Conservation (phyloP, 2,797 vertebrate species). For the Fringilla coelebs region DNA sequence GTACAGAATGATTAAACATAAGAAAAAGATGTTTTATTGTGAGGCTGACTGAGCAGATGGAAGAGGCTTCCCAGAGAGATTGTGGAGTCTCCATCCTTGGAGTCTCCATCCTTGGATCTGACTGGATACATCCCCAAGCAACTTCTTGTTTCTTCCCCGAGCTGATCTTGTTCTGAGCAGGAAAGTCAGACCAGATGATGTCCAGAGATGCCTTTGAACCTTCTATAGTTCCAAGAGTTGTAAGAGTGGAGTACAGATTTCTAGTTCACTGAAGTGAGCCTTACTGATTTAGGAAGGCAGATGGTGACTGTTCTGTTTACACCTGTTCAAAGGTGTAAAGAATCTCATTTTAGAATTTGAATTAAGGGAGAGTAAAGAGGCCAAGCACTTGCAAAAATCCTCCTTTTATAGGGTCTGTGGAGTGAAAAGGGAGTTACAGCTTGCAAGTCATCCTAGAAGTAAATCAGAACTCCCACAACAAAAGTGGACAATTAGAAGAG, state of each 20-base stretch:
- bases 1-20: neutral
- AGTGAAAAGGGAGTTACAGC: neutral
- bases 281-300: slow-evolving; percentile 29
- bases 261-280: slow-evolving; percentile 20
- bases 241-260: neutral
- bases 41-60: neutral
- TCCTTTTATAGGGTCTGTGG: slow-evolving; percentile 8
- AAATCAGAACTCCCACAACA: neutral
- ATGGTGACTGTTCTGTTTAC: slow-evolving; percentile 8
- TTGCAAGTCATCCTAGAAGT: neutral
- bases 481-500: neutral
- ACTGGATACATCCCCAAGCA: neutral
- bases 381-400: neutral
- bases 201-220: neutral
- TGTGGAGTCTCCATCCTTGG: neutral
- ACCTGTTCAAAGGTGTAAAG: slow-evolving; percentile 34
- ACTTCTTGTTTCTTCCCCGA: neutral
- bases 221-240: neutral
- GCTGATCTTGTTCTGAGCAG: neutral
- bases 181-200: neutral
- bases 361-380: slow-evolving; percentile 44
- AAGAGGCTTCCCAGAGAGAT: neutral
- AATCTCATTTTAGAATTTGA: slow-evolving; percentile 39
- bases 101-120: no score
- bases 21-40: neutral